Conservation (phyloP, 1,140 invertebrate genomes). For the Listronotus oregonensis region DNA sequence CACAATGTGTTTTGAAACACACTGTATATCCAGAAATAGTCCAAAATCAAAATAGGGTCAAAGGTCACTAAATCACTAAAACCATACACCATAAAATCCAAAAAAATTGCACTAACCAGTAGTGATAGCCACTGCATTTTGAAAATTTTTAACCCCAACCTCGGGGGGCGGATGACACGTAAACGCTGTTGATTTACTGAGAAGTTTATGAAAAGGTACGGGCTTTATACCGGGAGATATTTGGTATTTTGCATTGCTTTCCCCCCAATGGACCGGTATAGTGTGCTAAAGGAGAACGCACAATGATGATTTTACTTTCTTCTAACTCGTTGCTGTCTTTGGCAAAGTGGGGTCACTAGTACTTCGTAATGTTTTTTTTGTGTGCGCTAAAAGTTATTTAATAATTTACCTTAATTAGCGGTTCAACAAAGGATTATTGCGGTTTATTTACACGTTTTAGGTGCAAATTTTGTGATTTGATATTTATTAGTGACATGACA, state of each 20-base stretch:
- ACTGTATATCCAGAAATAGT: slow-evolving; percentile 20
- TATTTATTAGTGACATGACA: no score
- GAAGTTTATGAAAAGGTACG: slow-evolving; percentile 28
- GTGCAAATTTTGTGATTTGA: no score
- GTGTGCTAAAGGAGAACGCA: slow-evolving; percentile 25
- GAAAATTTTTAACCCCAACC: slow-evolving; percentile 31
- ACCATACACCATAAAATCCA: slow-evolving; percentile 11
- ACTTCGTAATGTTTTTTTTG: slow-evolving; percentile 20
- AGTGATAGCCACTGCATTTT: slow-evolving; percentile 52
- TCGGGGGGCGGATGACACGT: slow-evolving; percentile 36
- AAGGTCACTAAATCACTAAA: slow-evolving; percentile 32
- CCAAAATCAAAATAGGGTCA: slow-evolving; percentile 16
- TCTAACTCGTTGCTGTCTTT: slow-evolving; percentile 19
- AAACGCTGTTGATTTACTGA: slow-evolving; percentile 50
- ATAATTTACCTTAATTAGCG: neutral
- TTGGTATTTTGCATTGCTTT: slow-evolving; percentile 41
- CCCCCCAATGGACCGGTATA: slow-evolving; percentile 29
- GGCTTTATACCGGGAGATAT: slow-evolving; percentile 48
- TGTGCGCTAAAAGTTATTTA: slow-evolving; percentile 1
- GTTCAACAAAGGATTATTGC: no score
- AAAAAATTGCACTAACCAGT: slow-evolving; percentile 50
- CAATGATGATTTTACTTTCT: slow-evolving; percentile 34
- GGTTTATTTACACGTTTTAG: no score
- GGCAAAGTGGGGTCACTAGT: slow-evolving; percentile 26
- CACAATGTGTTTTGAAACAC: neutral